These are phyloP conservation scores for Syritta pipiens DNA, from an alignment of 2,888 invertebrate genomes.

Conservation along the genomic window DNA sequence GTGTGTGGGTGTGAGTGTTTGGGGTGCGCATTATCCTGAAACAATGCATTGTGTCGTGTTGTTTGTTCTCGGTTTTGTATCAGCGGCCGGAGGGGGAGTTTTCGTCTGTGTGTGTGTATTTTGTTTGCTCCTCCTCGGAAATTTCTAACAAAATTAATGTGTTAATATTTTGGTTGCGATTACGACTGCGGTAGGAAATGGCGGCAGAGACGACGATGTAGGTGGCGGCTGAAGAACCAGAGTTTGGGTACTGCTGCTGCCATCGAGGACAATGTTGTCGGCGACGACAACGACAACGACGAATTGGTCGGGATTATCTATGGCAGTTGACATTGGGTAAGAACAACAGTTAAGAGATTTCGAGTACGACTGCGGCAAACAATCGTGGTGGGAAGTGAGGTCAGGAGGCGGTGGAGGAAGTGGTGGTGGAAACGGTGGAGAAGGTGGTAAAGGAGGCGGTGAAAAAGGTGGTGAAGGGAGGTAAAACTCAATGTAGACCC, in stretches of 20 bases:
- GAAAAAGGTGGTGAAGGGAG: background rate
- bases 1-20: background rate
- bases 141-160: conserved; percentile 66
- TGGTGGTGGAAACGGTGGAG: background rate
- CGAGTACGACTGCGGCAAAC: background rate
- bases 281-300: conserved; percentile 48
- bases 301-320: conserved; percentile 68
- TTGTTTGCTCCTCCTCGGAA: conserved; percentile 25
- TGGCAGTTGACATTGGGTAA: conserved; percentile 64
- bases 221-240: no score
- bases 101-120: background rate
- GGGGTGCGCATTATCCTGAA: conserved; percentile 35
- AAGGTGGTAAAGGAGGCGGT: background rate
- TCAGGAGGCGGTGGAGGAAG: background rate
- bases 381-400: background rate
- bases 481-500: no score
- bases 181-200: conserved; percentile 43
- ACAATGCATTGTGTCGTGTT: conserved; percentile 61
- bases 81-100: background rate
- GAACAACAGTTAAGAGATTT: conserved; percentile 53
- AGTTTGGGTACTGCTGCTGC: no score
- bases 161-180: conserved; percentile 69
- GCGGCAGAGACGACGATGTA: no score
- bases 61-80: conserved; percentile 46
- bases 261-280: conserved; percentile 34